phyloP scores from a whole-genome alignment of 2,113 vertebrate genomes.

The Pycnonotus jocosus region DNA sequence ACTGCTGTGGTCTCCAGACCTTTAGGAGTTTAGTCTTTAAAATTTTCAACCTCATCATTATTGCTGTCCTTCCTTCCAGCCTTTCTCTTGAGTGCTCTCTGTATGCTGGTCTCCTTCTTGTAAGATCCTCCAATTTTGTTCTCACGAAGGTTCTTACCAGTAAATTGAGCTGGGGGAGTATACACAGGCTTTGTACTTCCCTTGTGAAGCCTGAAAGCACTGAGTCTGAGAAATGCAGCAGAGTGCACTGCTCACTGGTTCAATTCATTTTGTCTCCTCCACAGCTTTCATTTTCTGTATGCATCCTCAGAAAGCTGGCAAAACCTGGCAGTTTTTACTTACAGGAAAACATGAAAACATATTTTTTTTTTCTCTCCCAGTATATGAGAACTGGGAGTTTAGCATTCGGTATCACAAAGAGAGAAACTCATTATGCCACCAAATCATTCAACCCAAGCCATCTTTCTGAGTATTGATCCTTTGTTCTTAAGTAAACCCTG shows the following conservation, averaged over 20 bases:
- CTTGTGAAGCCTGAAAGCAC: neutral
- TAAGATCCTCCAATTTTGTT: neutral
- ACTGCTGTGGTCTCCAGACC: neutral
- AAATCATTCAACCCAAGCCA: neutral
- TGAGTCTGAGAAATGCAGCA: neutral
- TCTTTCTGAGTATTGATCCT: neutral
- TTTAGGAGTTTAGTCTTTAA: neutral
- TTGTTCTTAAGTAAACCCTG: neutral
- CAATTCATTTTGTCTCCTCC: neutral
- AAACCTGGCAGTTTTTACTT: neutral
- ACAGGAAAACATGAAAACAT: neutral
- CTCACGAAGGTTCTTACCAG: neutral
- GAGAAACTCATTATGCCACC: neutral
- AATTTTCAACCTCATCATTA: neutral
- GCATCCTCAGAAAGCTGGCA: neutral
- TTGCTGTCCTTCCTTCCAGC: neutral
- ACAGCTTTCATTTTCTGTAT: neutral
- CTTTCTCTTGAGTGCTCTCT: neutral
- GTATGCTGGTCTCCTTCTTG: neutral
- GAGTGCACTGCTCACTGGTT: neutral
- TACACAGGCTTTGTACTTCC: neutral
- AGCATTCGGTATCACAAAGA: neutral
- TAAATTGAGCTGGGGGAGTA: neutral
- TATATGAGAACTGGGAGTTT: neutral
- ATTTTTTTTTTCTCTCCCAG: neutral